These are phyloP conservation scores for Bombus ignitus DNA, from an alignment of 1,140 invertebrate genomes.

Conservation along the genomic window DNA sequence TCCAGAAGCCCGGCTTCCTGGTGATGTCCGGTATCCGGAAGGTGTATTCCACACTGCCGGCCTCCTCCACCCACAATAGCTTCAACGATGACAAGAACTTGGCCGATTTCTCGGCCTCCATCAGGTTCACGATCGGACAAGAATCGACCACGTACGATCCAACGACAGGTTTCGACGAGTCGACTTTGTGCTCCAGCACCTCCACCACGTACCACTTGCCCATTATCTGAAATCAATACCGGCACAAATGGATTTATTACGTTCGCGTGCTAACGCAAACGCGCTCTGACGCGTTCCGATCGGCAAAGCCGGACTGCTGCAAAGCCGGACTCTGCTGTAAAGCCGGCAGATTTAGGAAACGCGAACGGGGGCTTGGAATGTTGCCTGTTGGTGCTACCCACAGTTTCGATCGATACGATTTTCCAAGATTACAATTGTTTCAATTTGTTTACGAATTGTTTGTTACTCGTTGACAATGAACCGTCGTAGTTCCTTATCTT, in stretches of 20 bases:
- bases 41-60: constrained; percentile 69
- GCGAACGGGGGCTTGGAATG: background rate
- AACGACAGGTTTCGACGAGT: constrained; percentile 44
- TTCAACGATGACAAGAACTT: constrained; percentile 48
- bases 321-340: background rate
- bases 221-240: constrained; percentile 72
- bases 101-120: constrained; percentile 16
- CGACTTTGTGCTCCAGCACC: constrained; percentile 68
- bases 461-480: background rate
- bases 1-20: constrained; percentile 67
- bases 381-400: too few species aligned
- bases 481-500: background rate
- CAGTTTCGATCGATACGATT: background rate
- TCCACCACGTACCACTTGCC: constrained; percentile 77
- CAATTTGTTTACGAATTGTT: background rate
- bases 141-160: constrained; percentile 56
- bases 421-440: constrained; percentile 1
- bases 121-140: constrained; percentile 67
- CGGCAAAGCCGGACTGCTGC: background rate
- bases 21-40: constrained; percentile 64
- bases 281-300: constrained; percentile 10
- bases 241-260: constrained; percentile 38
- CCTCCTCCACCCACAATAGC: constrained; percentile 70
- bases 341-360: background rate
- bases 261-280: constrained; percentile 12